A percentile compares a stretch with the other conserved stretches of the same genome.
Evolutionary conservation across 2,888 invertebrate species (phyloP).

Genomic region (Anthrax anthrax): DNA sequence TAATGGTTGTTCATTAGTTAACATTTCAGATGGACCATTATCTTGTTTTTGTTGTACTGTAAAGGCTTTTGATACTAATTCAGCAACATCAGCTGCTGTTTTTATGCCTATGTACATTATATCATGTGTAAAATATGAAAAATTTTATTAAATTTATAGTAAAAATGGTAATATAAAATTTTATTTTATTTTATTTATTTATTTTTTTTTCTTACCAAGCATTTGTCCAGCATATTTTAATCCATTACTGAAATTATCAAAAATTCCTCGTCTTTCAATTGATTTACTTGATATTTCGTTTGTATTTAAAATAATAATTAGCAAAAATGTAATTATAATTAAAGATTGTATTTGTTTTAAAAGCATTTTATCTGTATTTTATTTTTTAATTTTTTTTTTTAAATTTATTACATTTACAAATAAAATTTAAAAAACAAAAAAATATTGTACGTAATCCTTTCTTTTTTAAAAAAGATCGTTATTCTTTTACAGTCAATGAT

Average conservation of each 20-base stretch:
- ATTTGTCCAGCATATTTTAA: conserved; percentile 30
- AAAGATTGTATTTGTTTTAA: background rate
- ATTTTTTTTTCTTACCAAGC: too few species aligned
- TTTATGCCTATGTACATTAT: conserved; percentile 24
- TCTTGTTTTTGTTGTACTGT: conserved; percentile 7
- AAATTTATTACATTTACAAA: too few species aligned
- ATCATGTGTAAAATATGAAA: background rate
- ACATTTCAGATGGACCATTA: conserved; percentile 12
- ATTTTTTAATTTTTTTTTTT: background rate
- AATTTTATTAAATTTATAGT: background rate
- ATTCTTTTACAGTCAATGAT: too few species aligned
- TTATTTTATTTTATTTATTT: too few species aligned
- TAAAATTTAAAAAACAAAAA: too few species aligned
- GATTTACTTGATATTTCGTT: conserved; percentile 10
- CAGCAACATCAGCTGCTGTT: conserved; percentile 43
- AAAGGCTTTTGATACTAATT: conserved; percentile 44
- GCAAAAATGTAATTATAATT: background rate
- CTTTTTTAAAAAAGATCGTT: too few species aligned
- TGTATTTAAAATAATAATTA: background rate
- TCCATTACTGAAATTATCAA: conserved; percentile 29
- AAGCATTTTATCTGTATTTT: background rate
- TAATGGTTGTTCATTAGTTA: conserved; percentile 8
- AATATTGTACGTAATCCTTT: too few species aligned
- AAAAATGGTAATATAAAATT: too few species aligned
- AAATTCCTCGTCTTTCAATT: conserved; percentile 20